Evolutionary conservation across 1,140 invertebrate genomes (phyloP).

Genomic region (Aphidius ervi): DNA sequence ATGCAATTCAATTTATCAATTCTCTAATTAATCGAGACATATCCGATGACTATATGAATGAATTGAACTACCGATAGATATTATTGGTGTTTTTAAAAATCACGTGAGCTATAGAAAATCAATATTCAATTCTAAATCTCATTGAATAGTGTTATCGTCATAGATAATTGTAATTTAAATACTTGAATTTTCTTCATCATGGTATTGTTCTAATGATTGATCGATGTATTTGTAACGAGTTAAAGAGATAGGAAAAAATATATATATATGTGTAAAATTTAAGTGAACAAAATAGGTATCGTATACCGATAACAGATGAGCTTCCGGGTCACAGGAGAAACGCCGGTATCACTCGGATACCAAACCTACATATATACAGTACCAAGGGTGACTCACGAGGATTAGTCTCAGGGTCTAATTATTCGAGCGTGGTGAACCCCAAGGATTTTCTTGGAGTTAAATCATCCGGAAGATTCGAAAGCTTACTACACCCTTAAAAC

Average conservation of each 20-base stretch:
- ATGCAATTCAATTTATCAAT: conserved; percentile 23
- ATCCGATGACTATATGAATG: conserved; percentile 8
- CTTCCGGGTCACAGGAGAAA: conserved; percentile 17
- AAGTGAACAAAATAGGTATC: conserved; percentile 3
- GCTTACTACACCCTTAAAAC: conserved; percentile 9
- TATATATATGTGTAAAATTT: background rate
- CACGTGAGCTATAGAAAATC: conserved; percentile 7
- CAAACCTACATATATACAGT: background rate
- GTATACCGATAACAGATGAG: conserved; percentile 18
- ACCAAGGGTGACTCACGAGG: conserved; percentile 15
- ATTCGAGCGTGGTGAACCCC: conserved; percentile 17
- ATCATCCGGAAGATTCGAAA: conserved; percentile 17
- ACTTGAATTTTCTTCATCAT: background rate
- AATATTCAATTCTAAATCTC: conserved; percentile 22
- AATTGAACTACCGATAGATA: background rate
- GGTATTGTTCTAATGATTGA: background rate
- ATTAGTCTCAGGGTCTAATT: conserved; percentile 22
- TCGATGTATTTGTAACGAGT: background rate
- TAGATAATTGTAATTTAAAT: conserved; percentile 24
- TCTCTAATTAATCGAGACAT: conserved; percentile 20
- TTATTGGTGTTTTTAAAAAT: background rate
- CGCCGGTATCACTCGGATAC: background rate
- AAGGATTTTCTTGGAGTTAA: conserved; percentile 17
- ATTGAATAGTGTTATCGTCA: background rate
- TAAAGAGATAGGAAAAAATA: background rate